Evolutionary conservation across 2,113 vertebrate species (phyloP).

Genomic region (Andinoacara biseriatus): DNA sequence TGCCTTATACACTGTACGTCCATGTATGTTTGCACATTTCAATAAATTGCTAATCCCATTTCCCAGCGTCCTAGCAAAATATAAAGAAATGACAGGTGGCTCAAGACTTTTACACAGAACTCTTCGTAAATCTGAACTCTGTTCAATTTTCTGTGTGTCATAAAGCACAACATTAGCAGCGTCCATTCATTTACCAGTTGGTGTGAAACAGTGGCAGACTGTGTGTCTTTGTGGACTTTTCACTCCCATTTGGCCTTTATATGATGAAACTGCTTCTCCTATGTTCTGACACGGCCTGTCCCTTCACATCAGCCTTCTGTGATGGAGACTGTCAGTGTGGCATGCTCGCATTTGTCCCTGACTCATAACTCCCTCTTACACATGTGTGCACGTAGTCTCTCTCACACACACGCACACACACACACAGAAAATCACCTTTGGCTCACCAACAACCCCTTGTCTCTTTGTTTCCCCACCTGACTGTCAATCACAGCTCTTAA

Average conservation of each 20-base stretch:
- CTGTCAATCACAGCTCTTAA: constrained; percentile 52
- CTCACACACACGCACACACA: background rate
- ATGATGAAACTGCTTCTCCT: constrained; percentile 55
- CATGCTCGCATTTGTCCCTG: constrained; percentile 53
- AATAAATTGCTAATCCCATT: no score
- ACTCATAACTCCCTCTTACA: constrained; percentile 58
- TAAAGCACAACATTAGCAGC: background rate
- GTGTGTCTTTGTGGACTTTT: constrained; percentile 16
- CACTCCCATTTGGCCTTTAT: constrained; percentile 38
- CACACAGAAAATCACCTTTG: constrained; percentile 23
- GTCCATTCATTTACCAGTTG: background rate
- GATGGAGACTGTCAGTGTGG: constrained; percentile 66
- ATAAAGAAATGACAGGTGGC: no score
- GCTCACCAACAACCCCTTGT: constrained; percentile 46
- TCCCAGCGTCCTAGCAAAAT: no score
- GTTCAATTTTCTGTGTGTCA: background rate
- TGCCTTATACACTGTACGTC: no score
- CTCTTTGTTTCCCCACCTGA: constrained; percentile 8
- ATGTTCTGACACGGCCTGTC: constrained; percentile 70
- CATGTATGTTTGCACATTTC: no score
- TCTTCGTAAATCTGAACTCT: background rate
- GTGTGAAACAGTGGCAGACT: background rate
- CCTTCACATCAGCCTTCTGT: constrained; percentile 66
- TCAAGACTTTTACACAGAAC: no score
- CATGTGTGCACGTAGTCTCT: background rate